A percentile compares a stretch with the other conserved stretches of the same genome.
These are phyloP conservation scores for Loriculus beryllinus DNA, from an alignment of 2,797 vertebrate genomes.

Conservation along the genomic window DNA sequence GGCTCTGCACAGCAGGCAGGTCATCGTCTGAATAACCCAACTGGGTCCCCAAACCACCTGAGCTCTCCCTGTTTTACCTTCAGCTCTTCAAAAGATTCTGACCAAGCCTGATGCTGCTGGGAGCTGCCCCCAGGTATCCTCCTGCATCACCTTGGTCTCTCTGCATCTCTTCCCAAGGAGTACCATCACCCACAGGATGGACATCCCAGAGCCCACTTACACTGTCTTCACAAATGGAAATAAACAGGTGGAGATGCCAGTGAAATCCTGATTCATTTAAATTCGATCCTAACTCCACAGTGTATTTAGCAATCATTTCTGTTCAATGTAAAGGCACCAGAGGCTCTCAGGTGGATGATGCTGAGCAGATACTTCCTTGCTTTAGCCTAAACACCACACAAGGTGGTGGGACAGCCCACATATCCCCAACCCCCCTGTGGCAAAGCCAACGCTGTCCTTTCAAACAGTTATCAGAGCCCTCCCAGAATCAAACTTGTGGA, in stretches of 20 bases:
- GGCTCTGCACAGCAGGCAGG: accelerated
- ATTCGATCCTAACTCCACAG: accelerated
- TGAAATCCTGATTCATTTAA: background rate
- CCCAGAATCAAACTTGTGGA: background rate
- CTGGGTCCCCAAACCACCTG: accelerated
- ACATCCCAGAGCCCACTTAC: background rate
- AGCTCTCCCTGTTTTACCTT: accelerated
- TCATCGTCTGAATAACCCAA: accelerated
- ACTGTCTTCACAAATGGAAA: background rate
- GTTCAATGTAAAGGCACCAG: background rate
- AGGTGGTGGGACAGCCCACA: background rate
- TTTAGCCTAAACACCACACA: background rate
- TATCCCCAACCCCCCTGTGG: background rate
- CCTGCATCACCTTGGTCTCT: accelerated
- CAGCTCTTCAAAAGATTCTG: background rate
- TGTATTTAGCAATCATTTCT: background rate
- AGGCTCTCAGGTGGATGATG: background rate
- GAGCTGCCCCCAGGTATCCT: background rate
- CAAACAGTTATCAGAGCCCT: background rate
- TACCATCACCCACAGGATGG: background rate
- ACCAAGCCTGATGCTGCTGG: background rate
- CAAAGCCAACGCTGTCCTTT: background rate
- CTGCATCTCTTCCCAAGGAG: accelerated
- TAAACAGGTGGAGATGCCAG: background rate
- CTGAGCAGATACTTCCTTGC: background rate